These are phyloP conservation scores for Vireo griseus DNA, from an alignment of 2,797 vertebrate genomes.

Conservation along the genomic window DNA sequence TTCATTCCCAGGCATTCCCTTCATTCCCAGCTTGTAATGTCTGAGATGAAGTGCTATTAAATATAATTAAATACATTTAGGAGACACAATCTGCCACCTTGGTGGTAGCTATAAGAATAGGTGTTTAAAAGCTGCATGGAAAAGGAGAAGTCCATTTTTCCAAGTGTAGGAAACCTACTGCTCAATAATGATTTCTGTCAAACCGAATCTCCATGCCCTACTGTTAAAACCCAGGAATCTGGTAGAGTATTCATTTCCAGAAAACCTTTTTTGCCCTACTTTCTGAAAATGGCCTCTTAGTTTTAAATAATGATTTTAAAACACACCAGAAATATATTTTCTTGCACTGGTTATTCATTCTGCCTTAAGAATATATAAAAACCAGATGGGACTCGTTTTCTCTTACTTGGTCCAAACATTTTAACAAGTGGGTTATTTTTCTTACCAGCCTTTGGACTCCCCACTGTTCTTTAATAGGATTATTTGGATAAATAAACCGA, in stretches of 20 bases:
- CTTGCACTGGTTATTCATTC: not conserved
- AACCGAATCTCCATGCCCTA: not conserved
- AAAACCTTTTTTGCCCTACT: not conserved
- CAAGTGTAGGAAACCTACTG: not conserved
- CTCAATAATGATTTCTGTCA: not conserved
- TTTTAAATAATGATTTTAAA: not conserved
- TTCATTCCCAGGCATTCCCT: not conserved
- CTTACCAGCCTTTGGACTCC: not conserved
- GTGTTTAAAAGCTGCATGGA: not conserved
- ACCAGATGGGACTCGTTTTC: not conserved
- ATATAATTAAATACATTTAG: not conserved
- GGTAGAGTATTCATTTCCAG: not conserved
- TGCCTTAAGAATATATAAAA: constrained; percentile 6
- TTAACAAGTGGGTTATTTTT: constrained; percentile 26
- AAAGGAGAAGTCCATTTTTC: not conserved
- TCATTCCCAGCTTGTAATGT: not conserved
- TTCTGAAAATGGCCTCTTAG: not conserved
- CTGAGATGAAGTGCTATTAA: not conserved
- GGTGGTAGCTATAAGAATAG: not conserved
- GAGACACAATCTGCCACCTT: not conserved
- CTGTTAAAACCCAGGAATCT: constrained; percentile 9
- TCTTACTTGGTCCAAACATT: not conserved
- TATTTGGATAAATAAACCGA: constrained; percentile 39
- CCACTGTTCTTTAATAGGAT: not conserved
- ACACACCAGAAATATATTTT: constrained; percentile 13